Conservation (phyloP, 1,140 invertebrate genomes). For the Leptopilina boulardi region DNA sequence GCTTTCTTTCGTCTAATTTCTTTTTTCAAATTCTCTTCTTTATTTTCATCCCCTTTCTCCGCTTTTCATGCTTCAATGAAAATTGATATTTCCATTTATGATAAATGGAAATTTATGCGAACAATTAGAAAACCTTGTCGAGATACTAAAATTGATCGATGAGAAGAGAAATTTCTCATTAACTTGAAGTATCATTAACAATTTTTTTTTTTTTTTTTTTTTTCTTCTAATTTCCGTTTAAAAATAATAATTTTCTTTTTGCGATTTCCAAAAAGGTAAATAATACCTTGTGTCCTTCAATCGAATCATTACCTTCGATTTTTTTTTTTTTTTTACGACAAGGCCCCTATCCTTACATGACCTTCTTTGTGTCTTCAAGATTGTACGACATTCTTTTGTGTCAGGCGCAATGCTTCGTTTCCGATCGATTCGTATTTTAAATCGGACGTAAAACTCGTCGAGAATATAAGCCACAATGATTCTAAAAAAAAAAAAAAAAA, state of each 20-base stretch:
- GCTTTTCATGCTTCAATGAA: slow-evolving; percentile 16
- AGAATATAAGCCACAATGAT: slow-evolving; percentile 26
- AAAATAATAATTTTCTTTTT: too few relatives aligned
- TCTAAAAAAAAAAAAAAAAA: neutral
- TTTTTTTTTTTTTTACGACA: slow-evolving; percentile 23
- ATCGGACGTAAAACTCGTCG: slow-evolving; percentile 40
- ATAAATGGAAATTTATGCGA: slow-evolving; percentile 10
- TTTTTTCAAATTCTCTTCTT: neutral
- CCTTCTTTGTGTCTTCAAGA: slow-evolving; percentile 37
- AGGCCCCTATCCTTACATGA: neutral
- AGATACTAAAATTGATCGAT: neutral
- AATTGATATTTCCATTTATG: slow-evolving; percentile 24
- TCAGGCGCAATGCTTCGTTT: slow-evolving; percentile 39
- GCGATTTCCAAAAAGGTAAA: too few relatives aligned
- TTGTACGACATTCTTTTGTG: slow-evolving; percentile 38
- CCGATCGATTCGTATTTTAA: slow-evolving; percentile 40
- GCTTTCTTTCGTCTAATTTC: neutral
- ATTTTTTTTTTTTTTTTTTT: too few relatives aligned
- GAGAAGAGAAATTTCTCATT: neutral
- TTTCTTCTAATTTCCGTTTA: too few relatives aligned
- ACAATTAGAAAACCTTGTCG: neutral
- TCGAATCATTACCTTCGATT: neutral
- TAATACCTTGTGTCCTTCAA: neutral
- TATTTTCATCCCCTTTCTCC: neutral
- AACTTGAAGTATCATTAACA: too few relatives aligned